Percentiles rank a stretch among this genome's conserved stretches.
Evolutionary conservation across 2,113 vertebrate species (phyloP).

Genomic region (Stegastes partitus): DNA sequence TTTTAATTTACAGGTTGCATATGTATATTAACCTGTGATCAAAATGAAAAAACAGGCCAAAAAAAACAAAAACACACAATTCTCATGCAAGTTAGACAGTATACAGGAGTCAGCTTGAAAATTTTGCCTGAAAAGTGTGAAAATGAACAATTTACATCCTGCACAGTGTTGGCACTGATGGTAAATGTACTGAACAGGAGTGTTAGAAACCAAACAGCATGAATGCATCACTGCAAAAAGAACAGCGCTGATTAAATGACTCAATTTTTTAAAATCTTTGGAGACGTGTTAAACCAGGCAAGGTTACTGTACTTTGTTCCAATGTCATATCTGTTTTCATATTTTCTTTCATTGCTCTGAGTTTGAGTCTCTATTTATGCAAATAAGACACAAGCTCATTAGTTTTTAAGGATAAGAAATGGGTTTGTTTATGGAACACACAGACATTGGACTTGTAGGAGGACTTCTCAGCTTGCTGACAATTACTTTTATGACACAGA

Average conservation of each 20-base stretch:
- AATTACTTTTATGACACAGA: conserved; percentile 38
- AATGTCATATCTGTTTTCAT: conserved; percentile 47
- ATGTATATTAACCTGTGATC: too few relatives aligned
- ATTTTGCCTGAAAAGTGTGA: too few relatives aligned
- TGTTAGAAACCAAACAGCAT: conserved; percentile 19
- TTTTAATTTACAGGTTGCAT: too few relatives aligned
- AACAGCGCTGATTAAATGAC: neutral
- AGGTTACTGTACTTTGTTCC: conserved; percentile 43
- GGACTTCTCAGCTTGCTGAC: neutral
- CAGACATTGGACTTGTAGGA: conserved; percentile 24
- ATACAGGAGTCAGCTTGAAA: too few relatives aligned
- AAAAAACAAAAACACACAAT: too few relatives aligned
- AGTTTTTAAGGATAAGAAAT: conserved; percentile 50
- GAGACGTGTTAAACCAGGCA: conserved; percentile 53
- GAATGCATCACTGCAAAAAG: conserved; percentile 20
- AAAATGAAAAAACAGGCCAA: too few relatives aligned
- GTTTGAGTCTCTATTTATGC: conserved; percentile 52
- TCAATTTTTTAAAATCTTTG: conserved; percentile 36
- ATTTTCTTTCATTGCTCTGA: conserved; percentile 27
- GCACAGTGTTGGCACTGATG: neutral
- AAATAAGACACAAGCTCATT: conserved; percentile 54
- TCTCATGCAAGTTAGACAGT: too few relatives aligned
- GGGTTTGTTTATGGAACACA: conserved; percentile 35
- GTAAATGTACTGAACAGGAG: neutral
- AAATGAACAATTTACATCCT: too few relatives aligned